Evolutionary conservation across 92 coral and sea anemone genomes (phyloP), one percentile per base, ranked within the genome.

Genomic region (Siderastrea radians): DNA sequence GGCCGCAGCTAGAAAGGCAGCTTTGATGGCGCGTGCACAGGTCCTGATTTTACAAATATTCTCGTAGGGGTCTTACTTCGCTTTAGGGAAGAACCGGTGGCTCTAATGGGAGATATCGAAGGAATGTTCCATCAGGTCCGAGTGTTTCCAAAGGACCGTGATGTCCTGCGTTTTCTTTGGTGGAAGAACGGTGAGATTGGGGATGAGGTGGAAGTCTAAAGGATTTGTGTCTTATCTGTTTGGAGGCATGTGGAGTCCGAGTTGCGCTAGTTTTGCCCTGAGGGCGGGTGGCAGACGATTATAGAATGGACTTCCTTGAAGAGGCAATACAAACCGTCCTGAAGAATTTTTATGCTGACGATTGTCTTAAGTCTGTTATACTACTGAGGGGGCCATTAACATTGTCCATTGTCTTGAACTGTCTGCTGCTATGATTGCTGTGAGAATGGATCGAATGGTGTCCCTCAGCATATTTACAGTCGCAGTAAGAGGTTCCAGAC

Each of bases 71-170:
- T 26, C 38, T 26, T 26, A 26, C 38, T 26, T 26, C 38, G 38
- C 38, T 26, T 26, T 26, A 26, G 38, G 38, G 38, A 26, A 26
- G 38, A 26, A 26, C 38, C 38, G 38, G 74, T 84, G 49, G 93
- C 93, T 43, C 74, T 87, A 57, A 43, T 80, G 74, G 81, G 72
- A 12, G 86, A 79, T 38, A 80, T 87, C 45, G 86, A 87, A 60
- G 86, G 71, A 11, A 87, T 87, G 85, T 87, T 87, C 69, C 88
- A 86, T 78, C 85, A 89, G 50, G 89, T 89, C 55, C 26, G 92
- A 59, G 92, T 83, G 64, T 79, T 87, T 17, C 87, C 91, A 49
- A 78, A 82, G 75, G 77, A 81, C 72, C 72, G 83, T 46, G 72
- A 82, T 49, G 72, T 73, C 59, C 83, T 88, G 44, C 84, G 79